These are phyloP conservation scores for Paracyclopina nana DNA, from an alignment of 1,140 invertebrate species.

Conservation along the genomic window DNA sequence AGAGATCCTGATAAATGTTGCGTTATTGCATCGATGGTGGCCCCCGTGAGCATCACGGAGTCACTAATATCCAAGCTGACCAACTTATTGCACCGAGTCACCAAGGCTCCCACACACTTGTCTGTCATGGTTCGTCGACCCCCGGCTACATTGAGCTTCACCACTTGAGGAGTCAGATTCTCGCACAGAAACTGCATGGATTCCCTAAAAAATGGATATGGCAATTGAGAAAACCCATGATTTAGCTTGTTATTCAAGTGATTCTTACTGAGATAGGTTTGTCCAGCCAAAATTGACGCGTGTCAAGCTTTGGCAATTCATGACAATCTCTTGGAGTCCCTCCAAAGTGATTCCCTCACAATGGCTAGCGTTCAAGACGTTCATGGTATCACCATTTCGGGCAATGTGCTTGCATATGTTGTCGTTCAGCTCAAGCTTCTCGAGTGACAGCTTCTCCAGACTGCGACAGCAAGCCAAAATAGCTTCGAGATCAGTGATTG, in stretches of 20 bases:
- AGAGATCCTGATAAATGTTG: slow-evolving; percentile 36
- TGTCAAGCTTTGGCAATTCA: too few relatives aligned
- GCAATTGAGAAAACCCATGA: too few relatives aligned
- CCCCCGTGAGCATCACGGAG: slow-evolving; percentile 43
- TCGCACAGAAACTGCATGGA: slow-evolving; percentile 39
- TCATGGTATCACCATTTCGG: slow-evolving; percentile 40
- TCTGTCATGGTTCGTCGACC: slow-evolving; percentile 50
- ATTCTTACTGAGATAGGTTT: slow-evolving; percentile 36
- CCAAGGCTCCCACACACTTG: slow-evolving; percentile 41
- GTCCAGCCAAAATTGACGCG: too few relatives aligned
- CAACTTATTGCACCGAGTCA: slow-evolving; percentile 43
- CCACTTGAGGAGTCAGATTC: slow-evolving; percentile 38
- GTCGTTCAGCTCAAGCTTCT: slow-evolving; percentile 44
- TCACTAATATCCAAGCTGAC: slow-evolving; percentile 67
- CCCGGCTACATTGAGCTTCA: slow-evolving; percentile 55
- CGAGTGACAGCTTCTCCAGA: slow-evolving; percentile 59
- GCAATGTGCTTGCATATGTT: slow-evolving; percentile 40
- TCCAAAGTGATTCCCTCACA: slow-evolving; percentile 37
- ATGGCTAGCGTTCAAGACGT: slow-evolving; percentile 52
- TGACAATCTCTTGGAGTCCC: slow-evolving; percentile 36
- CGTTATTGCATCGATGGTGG: slow-evolving; percentile 36
- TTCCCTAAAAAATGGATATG: too few relatives aligned
- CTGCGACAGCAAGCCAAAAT: slow-evolving; percentile 43
- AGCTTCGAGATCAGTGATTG: slow-evolving; percentile 29
- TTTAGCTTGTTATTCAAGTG: too few relatives aligned